These are phyloP conservation scores for Nemapogon koenigi DNA, from an alignment of 2,888 invertebrate genomes.

Conservation along the genomic window DNA sequence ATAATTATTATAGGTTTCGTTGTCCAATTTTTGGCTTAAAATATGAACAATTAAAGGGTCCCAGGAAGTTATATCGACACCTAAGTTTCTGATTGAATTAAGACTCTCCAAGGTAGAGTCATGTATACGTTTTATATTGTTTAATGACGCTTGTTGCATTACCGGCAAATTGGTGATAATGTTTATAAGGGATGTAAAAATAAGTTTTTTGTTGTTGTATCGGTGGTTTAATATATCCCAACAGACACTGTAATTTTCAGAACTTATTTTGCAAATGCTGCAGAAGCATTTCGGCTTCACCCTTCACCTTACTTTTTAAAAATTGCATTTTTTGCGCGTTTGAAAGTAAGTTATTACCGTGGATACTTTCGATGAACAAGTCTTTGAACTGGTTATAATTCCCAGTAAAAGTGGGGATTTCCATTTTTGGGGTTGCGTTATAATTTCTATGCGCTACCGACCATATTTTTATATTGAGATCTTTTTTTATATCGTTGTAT, in stretches of 20 bases:
- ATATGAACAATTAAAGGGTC: slow-evolving; percentile 17
- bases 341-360: slow-evolving; percentile 15
- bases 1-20: slow-evolving; percentile 15
- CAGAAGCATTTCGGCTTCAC: slow-evolving; percentile 19
- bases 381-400: slow-evolving; percentile 17
- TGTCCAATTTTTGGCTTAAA: slow-evolving; percentile 16
- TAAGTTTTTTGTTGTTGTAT: slow-evolving; percentile 16
- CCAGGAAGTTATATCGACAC: slow-evolving; percentile 15
- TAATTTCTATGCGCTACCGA: slow-evolving; percentile 3
- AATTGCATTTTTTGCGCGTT: slow-evolving; percentile 20
- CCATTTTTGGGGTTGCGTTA: slow-evolving; percentile 13
- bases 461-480: slow-evolving; percentile 9
- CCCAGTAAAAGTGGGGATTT: slow-evolving; percentile 16
- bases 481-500: not conserved
- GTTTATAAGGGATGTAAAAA: slow-evolving; percentile 15
- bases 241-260: slow-evolving; percentile 16
- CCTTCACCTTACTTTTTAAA: slow-evolving; percentile 16
- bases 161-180: slow-evolving; percentile 15
- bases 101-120: slow-evolving; percentile 15
- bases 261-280: slow-evolving; percentile 18
- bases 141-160: slow-evolving; percentile 13
- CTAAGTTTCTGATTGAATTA: slow-evolving; percentile 18
- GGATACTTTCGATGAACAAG: slow-evolving; percentile 18
- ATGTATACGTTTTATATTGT: slow-evolving; percentile 15
- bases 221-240: slow-evolving; percentile 19